A percentile compares a stretch with the other conserved stretches of the same genome.
Evolutionary conservation across 2,888 invertebrate species (phyloP).

Genomic region (Sympetrum striolatum): DNA sequence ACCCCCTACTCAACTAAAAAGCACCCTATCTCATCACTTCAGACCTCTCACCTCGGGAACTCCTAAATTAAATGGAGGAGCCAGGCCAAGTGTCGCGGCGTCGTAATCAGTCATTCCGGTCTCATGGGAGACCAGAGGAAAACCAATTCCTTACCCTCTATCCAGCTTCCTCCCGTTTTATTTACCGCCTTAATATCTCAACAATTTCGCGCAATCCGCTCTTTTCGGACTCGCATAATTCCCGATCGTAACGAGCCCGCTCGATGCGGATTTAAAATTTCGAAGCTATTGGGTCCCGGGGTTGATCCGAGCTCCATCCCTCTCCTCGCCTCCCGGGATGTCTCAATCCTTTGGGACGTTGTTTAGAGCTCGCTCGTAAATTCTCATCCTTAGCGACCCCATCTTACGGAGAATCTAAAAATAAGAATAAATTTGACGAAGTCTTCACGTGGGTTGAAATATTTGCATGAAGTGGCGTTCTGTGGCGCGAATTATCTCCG

Average conservation of each 20-base stretch:
- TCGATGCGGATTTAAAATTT: too few species aligned
- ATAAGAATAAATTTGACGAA: too few species aligned
- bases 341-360: neutral
- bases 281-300: too few species aligned
- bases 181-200: neutral
- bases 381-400: too few species aligned
- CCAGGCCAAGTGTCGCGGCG: neutral
- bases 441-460: too few species aligned
- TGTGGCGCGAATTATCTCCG: too few species aligned
- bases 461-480: too few species aligned
- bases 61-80: neutral
- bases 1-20: neutral
- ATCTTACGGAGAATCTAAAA: too few species aligned
- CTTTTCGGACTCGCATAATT: too few species aligned
- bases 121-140: neutral
- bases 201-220: too few species aligned
- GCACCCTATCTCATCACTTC: neutral
- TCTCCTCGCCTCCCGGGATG: neutral
- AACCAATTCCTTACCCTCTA: neutral
- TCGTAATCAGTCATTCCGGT: neutral
- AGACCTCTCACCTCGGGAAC: neutral
- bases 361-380: too few species aligned
- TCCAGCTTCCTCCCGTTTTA: neutral
- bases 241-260: too few species aligned
- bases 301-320: neutral